Base-by-base conservation (phyloP, 2,797 vertebrate species). In the Protosalanx chinensis region DNA sequence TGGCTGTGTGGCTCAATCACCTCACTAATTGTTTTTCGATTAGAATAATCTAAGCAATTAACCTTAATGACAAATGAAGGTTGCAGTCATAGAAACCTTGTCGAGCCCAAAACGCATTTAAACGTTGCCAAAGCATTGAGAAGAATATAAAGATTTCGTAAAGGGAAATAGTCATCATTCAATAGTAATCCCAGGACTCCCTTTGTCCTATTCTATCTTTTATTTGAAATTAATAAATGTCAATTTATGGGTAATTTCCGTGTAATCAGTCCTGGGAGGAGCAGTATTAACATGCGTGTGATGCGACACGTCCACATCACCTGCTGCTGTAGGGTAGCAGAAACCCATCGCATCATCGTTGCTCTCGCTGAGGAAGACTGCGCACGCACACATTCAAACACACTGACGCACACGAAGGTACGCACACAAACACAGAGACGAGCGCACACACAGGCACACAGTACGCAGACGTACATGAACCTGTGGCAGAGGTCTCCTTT, bases 31-130 rank as follows among this genome's bases (percentile, higher is more conserved):
- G 51, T 53, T 18, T 53, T 53, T 53, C 51, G 51, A 53, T 53
- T 53, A 18, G 51, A 53, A 53, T 53, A n/a, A 53, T 53, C 51
- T 53, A 53, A 53, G 51, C 51, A 53, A 53, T 53, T 53, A 53
- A 53, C 51, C 51, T 53, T 53, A n/a, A 16, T 53, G 51, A n/a
- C 18, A 10, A 41, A 53, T 53, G 51, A n/a, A 53, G 51, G 51
- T 53, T 53, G 51, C 18, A n/a, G 51, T 53, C 51, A 53, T 53
- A 53, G 51, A 53, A 53, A 53, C 51, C 51, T 16, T 2, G 51
- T 5, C 6, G 18, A 16, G 51, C 6, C 51, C 15, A 53, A 53
- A 16, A 53, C 18, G 18, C 51, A 53, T 16, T 51, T 18, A 3
- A 51, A 51, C 2, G 18, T 15, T n/a, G 13, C 51, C 51, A 53